Evolutionary conservation across 2,113 vertebrate genomes (phyloP).

Genomic region (Strix aluco): DNA sequence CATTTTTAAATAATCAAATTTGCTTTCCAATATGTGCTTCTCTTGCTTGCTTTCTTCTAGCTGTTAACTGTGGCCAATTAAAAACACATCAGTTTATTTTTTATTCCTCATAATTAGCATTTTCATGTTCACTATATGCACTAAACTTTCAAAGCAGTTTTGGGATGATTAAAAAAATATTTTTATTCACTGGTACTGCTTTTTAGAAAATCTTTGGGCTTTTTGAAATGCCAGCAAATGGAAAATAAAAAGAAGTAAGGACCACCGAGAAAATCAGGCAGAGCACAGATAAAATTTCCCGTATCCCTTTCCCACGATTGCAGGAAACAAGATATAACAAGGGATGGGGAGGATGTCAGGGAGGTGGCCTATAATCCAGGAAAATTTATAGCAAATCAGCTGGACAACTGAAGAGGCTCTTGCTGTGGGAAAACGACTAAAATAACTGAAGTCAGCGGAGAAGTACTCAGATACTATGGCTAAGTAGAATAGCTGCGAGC

Average conservation of each 20-base stretch:
- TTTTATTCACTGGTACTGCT: not conserved
- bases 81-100: not conserved
- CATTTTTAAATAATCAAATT: not conserved
- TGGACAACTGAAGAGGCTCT: not conserved
- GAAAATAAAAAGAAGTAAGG: not conserved
- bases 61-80: not conserved
- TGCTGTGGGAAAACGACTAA: not conserved
- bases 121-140: not conserved
- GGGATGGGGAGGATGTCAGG: not conserved
- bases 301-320: not conserved
- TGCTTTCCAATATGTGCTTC: not conserved
- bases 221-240: not conserved
- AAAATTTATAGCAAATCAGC: not conserved
- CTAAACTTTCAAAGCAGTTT: not conserved
- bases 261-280: not conserved
- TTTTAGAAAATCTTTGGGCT: not conserved
- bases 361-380: not conserved
- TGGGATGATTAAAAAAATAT: not conserved
- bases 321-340: not conserved
- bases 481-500: not conserved
- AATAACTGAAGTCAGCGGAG: not conserved
- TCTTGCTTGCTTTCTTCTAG: not conserved
- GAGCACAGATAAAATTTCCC: not conserved
- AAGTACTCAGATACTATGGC: not conserved
- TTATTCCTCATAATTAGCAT: not conserved